phyloP scores from a whole-genome alignment of 2,113 vertebrate genomes.

The Astur gentilis region DNA sequence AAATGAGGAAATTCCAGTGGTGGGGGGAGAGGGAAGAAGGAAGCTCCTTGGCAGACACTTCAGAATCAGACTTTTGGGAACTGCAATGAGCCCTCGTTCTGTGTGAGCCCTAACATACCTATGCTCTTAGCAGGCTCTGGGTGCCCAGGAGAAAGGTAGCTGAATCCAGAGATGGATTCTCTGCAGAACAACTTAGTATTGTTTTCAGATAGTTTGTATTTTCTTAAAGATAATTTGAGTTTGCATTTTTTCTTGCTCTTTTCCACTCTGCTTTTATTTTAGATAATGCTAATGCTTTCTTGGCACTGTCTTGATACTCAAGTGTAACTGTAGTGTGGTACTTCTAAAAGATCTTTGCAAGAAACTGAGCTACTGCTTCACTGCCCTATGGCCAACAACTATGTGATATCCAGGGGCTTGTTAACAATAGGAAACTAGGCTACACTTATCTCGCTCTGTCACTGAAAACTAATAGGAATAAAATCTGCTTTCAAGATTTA shows the following conservation, averaged over 20 bases:
- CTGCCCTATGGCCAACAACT: neutral
- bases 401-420: neutral
- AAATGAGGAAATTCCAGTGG: slow-evolving; percentile 2
- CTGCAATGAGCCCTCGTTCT: neutral
- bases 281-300: neutral
- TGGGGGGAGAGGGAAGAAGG: neutral
- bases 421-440: neutral
- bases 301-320: neutral
- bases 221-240: neutral
- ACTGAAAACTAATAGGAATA: neutral
- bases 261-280: neutral
- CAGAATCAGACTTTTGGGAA: neutral
- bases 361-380: neutral
- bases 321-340: neutral
- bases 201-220: neutral
- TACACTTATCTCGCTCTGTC: neutral
- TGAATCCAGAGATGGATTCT: neutral
- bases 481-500: neutral
- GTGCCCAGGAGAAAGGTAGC: neutral
- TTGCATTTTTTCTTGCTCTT: neutral
- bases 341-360: neutral
- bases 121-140: neutral
- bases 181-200: neutral
- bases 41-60: neutral
- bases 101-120: neutral